phyloP scores from a whole-genome alignment of 2,888 invertebrate species.

The Andrena marginata region DNA sequence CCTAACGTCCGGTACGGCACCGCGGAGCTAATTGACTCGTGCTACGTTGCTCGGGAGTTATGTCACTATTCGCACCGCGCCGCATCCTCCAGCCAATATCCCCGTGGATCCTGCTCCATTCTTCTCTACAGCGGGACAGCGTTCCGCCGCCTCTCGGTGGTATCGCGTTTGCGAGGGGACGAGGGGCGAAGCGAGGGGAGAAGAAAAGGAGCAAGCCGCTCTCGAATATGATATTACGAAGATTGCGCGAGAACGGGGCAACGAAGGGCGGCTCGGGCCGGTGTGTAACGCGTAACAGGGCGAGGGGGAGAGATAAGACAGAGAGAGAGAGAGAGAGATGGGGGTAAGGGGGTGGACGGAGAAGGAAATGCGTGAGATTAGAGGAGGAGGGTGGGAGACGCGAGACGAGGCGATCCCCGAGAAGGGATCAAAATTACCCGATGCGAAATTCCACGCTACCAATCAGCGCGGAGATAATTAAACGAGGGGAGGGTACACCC shows the following conservation, averaged over 20 bases:
- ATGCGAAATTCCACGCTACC: conserved; percentile 84
- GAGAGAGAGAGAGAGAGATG: too few relatives aligned
- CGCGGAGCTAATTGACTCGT: conserved; percentile 61
- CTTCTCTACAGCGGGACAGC: not conserved
- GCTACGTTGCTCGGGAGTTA: conserved; percentile 57
- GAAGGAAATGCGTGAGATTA: conserved; percentile 43
- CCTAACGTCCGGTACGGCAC: conserved; percentile 46
- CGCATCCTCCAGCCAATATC: conserved; percentile 19
- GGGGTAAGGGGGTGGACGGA: not conserved
- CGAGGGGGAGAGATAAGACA: not conserved
- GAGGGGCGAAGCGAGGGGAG: conserved; percentile 29
- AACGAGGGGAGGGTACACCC: conserved; percentile 81
- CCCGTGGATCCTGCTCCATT: conserved; percentile 26
- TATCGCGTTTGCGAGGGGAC: not conserved
- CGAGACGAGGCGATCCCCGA: conserved; percentile 62
- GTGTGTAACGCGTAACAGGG: conserved; percentile 27
- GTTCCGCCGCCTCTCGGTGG: not conserved
- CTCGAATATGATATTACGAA: conserved; percentile 69
- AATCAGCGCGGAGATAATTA: conserved; percentile 84
- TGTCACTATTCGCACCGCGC: conserved; percentile 52
- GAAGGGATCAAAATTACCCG: conserved; percentile 83
- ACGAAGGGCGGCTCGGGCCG: conserved; percentile 18
- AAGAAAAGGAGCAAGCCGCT: conserved; percentile 5
- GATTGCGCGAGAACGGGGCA: conserved; percentile 64
- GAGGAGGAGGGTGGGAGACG: conserved; percentile 20